phyloP scores from a whole-genome alignment of 2,888 invertebrate species.

The Euplexia lucipara region DNA sequence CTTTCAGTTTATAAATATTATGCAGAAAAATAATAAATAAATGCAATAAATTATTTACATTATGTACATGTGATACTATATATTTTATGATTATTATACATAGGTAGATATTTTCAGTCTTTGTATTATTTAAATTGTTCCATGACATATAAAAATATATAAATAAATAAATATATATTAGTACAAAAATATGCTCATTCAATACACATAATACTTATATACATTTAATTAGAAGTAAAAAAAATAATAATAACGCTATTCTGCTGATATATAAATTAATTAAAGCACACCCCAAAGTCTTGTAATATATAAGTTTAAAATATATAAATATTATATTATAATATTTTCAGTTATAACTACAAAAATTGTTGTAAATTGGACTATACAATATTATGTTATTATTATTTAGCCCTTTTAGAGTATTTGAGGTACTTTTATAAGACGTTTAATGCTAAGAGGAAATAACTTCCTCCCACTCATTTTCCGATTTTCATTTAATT shows the following conservation, averaged over 20 bases:
- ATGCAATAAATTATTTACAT: constrained; percentile 80
- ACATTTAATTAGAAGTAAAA: constrained; percentile 45
- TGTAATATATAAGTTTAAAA: constrained; percentile 69
- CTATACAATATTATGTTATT: constrained; percentile 38
- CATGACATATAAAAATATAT: constrained; percentile 52
- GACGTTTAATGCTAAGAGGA: constrained; percentile 67
- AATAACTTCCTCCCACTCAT: constrained; percentile 60
- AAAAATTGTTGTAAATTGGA: constrained; percentile 19
- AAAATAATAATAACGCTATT: constrained; percentile 49
- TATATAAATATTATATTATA: constrained; percentile 62
- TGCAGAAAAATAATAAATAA: constrained; percentile 76
- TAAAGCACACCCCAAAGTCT: constrained; percentile 89
- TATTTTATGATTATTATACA: constrained; percentile 55
- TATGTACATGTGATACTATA: constrained; percentile 72
- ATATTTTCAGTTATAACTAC: constrained; percentile 44
- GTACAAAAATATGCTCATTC: constrained; percentile 52
- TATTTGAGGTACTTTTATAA: constrained; percentile 78
- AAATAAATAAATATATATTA: constrained; percentile 57
- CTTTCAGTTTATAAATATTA: constrained; percentile 63
- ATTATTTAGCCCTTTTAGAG: constrained; percentile 61
- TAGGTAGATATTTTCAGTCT: constrained; percentile 62
- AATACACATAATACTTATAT: constrained; percentile 62
- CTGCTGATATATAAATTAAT: constrained; percentile 67
- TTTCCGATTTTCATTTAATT: constrained; percentile 51
- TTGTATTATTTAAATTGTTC: constrained; percentile 55